phyloP scores from a whole-genome alignment of 2,888 invertebrate genomes.

The Caenorhabditis japonica region DNA sequence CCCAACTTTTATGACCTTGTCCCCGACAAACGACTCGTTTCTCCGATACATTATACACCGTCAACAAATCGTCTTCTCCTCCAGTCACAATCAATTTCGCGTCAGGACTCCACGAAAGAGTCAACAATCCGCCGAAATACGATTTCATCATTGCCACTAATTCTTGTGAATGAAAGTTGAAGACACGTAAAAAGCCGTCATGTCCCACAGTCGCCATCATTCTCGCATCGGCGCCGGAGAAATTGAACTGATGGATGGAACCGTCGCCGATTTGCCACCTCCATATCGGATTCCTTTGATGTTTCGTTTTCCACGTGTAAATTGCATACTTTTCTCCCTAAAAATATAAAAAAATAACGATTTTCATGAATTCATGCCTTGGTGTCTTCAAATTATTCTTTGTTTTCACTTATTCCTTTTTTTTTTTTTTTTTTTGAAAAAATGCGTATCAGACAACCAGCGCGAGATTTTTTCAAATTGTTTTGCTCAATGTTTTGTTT shows the following conservation, averaged over 20 bases:
- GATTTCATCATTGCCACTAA: conserved; percentile 86
- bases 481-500: too few relatives aligned
- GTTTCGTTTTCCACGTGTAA: conserved; percentile 95
- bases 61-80: conserved; percentile 97
- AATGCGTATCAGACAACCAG: too few relatives aligned
- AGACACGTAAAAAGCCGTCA: conserved; percentile 90
- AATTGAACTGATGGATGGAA: conserved; percentile 93
- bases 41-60: conserved; percentile 94
- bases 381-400: neutral
- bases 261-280: conserved; percentile 80
- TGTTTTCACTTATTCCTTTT: too few relatives aligned
- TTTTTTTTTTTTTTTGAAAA: too few relatives aligned
- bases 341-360: conserved; percentile 7
- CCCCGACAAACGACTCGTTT: conserved; percentile 87
- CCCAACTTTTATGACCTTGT: conserved; percentile 98
- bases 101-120: conserved; percentile 98
- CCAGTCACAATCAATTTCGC: conserved; percentile 91
- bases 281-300: conserved; percentile 94
- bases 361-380: neutral
- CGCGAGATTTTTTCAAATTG: too few relatives aligned
- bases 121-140: conserved; percentile 96
- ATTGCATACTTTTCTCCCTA: conserved; percentile 91
- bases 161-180: conserved; percentile 97
- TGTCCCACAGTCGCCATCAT: conserved; percentile 93
- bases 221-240: conserved; percentile 89